Evolutionary conservation across 2,888 invertebrate genomes (phyloP).

Genomic region (Acleris literana): DNA sequence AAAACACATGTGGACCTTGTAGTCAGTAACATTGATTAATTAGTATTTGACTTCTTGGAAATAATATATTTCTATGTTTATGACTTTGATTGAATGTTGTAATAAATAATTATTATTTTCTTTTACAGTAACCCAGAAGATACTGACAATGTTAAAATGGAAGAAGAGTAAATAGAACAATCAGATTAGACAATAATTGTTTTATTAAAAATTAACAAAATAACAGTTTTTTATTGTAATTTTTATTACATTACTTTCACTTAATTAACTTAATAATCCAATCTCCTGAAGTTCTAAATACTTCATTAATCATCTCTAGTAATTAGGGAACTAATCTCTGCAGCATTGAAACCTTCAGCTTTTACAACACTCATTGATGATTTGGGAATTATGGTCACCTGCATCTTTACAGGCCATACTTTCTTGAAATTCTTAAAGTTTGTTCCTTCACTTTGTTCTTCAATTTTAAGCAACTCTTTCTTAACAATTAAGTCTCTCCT

Average conservation of each 20-base stretch:
- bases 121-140: constrained; percentile 46
- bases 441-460: constrained; percentile 47
- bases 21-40: too few species aligned
- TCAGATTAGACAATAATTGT: constrained; percentile 24
- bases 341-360: constrained; percentile 23
- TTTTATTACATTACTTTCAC: neutral
- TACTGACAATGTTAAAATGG: constrained; percentile 38
- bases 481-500: constrained; percentile 68
- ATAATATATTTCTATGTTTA: too few species aligned
- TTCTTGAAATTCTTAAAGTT: constrained; percentile 79
- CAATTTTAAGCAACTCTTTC: constrained; percentile 58
- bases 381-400: constrained; percentile 57
- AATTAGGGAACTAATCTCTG: constrained; percentile 22
- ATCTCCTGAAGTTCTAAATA: neutral
- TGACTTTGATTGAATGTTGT: too few species aligned
- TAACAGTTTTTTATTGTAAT: neutral
- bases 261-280: neutral
- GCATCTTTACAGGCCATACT: constrained; percentile 73
- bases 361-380: constrained; percentile 49
- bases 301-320: constrained; percentile 23
- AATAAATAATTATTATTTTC: constrained; percentile 2
- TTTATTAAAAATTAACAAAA: constrained; percentile 12
- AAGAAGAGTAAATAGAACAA: constrained; percentile 39
- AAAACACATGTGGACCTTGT: too few species aligned
- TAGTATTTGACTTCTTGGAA: too few species aligned